phyloP scores from a whole-genome alignment of 1,140 invertebrate genomes.

The Drosophila athabasca region DNA sequence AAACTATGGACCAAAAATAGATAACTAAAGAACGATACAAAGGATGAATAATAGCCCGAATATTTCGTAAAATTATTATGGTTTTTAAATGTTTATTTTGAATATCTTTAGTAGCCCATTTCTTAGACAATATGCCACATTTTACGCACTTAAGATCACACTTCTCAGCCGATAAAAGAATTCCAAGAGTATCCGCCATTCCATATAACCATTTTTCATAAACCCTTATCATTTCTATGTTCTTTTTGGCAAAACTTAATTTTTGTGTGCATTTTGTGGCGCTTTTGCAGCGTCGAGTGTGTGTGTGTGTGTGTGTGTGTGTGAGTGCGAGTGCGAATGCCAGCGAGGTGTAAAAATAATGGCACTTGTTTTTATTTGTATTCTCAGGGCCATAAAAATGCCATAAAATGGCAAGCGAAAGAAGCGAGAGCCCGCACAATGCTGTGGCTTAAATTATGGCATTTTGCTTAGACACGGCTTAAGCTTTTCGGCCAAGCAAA shows the following conservation, averaged over 20 bases:
- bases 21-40: too few relatives aligned
- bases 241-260: constrained; percentile 47
- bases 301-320: not conserved
- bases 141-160: too few relatives aligned
- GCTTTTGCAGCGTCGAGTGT: constrained; percentile 38
- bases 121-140: too few relatives aligned
- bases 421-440: constrained; percentile 6
- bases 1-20: too few relatives aligned
- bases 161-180: too few relatives aligned
- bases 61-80: too few relatives aligned
- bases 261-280: constrained; percentile 69
- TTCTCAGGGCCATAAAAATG: constrained; percentile 40
- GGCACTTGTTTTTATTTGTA: constrained; percentile 70
- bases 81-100: too few relatives aligned
- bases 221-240: not conserved
- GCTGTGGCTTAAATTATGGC: constrained; percentile 37
- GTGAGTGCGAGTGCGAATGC: not conserved
- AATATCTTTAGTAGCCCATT: too few relatives aligned
- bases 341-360: constrained; percentile 62
- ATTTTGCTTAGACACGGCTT: constrained; percentile 19
- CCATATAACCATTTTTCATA: too few relatives aligned
- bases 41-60: too few relatives aligned
- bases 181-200: too few relatives aligned
- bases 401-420: constrained; percentile 20
- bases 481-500: constrained; percentile 4